These are phyloP conservation scores for Poecilia velifera DNA, from an alignment of 2,797 vertebrate genomes.

Conservation along the genomic window DNA sequence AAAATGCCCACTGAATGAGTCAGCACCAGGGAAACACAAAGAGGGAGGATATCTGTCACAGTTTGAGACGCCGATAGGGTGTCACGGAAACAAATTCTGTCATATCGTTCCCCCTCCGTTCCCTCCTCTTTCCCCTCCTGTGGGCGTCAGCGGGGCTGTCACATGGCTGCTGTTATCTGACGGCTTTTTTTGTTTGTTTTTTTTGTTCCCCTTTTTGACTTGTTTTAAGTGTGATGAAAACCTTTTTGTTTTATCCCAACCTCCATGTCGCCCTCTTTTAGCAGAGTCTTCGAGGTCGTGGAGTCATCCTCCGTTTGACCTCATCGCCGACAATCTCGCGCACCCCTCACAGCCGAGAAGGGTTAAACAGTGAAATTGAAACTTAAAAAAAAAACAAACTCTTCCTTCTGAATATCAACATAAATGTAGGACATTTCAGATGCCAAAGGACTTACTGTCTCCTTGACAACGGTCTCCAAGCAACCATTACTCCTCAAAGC, in stretches of 20 bases:
- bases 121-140: constrained; percentile 18
- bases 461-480: constrained; percentile 86
- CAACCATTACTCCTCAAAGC: constrained; percentile 84
- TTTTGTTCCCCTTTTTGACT: constrained; percentile 26
- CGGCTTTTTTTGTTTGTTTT: constrained; percentile 19
- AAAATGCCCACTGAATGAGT: constrained; percentile 65
- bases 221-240: constrained; percentile 37
- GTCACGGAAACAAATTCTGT: constrained; percentile 52
- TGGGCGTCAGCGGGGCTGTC: constrained; percentile 33
- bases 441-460: constrained; percentile 79
- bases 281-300: not conserved
- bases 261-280: not conserved
- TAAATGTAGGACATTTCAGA: constrained; percentile 76
- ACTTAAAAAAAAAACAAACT: not conserved
- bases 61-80: constrained; percentile 54
- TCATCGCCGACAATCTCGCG: not conserved
- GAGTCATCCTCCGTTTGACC: constrained; percentile 10
- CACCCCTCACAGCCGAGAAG: not conserved
- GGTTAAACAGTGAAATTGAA: not conserved
- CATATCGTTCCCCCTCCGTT: constrained; percentile 38
- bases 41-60: constrained; percentile 65
- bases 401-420: constrained; percentile 59
- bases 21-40: constrained; percentile 50
- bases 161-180: constrained; percentile 40
- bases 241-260: not conserved